Evolutionary conservation across 1,140 invertebrate species (phyloP).

Genomic region (Drosophila tristis): DNA sequence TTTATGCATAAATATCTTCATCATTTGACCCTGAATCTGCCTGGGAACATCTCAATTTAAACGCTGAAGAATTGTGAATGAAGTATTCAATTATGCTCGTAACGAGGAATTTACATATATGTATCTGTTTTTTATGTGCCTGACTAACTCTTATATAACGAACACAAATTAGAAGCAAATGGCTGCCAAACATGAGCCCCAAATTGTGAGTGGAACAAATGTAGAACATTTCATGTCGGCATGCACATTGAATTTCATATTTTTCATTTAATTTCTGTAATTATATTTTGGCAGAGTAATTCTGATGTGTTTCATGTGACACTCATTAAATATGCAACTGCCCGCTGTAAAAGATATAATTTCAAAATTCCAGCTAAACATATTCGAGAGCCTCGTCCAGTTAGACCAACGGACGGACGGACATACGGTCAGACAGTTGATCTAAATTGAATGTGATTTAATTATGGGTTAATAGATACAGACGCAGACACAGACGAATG

Average conservation of each 20-base stretch:
- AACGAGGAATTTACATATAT: background rate
- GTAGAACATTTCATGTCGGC: background rate
- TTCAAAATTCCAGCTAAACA: constrained; percentile 3
- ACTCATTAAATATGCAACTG: constrained; percentile 36
- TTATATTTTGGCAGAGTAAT: constrained; percentile 17
- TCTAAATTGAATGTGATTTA: constrained; percentile 14
- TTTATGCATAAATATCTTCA: constrained; percentile 41
- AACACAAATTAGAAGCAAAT: constrained; percentile 22
- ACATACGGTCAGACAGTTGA: constrained; percentile 17
- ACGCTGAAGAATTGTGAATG: constrained; percentile 1
- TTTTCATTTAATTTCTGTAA: constrained; percentile 32
- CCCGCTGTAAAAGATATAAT: constrained; percentile 14
- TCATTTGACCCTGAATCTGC: constrained; percentile 35
- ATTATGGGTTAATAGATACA: constrained; percentile 7
- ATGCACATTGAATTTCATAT: constrained; percentile 3
- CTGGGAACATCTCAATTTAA: constrained; percentile 47
- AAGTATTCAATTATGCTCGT: constrained; percentile 3
- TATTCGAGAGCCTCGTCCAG: constrained; percentile 1
- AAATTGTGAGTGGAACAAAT: too few relatives aligned
- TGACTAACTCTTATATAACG: too few relatives aligned
- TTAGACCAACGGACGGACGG: background rate
- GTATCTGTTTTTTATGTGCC: constrained; percentile 16
- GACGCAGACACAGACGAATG: too few relatives aligned
- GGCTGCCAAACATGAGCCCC: too few relatives aligned
- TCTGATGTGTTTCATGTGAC: constrained; percentile 17